phyloP scores from a whole-genome alignment of 1,140 invertebrate genomes.

The Papilio helenus region DNA sequence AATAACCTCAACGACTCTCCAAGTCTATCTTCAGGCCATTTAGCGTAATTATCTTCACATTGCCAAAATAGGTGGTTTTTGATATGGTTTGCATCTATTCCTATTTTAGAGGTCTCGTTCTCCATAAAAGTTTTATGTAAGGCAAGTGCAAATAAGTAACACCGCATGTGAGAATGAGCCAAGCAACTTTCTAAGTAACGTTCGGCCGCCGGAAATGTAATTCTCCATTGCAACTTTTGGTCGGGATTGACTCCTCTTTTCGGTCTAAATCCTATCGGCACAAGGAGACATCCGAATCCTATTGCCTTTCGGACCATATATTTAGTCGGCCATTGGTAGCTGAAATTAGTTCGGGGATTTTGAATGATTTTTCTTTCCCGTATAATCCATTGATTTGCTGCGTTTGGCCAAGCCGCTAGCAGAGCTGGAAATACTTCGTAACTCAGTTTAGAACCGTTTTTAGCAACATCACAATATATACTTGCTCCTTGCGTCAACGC shows the following conservation, averaged over 20 bases:
- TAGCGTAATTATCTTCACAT: slow-evolving; percentile 87
- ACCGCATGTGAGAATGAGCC: slow-evolving; percentile 86
- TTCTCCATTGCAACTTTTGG: slow-evolving; percentile 88
- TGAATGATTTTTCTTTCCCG: slow-evolving; percentile 81
- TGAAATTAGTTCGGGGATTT: slow-evolving; percentile 83
- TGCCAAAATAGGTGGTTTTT: slow-evolving; percentile 91
- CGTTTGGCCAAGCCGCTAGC: slow-evolving; percentile 86
- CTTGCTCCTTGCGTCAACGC: slow-evolving; percentile 84
- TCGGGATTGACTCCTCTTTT: slow-evolving; percentile 84
- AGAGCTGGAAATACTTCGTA: slow-evolving; percentile 87
- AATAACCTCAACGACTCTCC: slow-evolving; percentile 87
- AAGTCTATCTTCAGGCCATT: slow-evolving; percentile 88
- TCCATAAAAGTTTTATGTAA: slow-evolving; percentile 88
- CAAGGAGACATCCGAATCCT: slow-evolving; percentile 86
- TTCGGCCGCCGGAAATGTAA: slow-evolving; percentile 89
- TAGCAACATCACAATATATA: slow-evolving; percentile 83
- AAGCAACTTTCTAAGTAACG: slow-evolving; percentile 88
- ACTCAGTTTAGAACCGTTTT: slow-evolving; percentile 69
- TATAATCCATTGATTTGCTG: slow-evolving; percentile 86
- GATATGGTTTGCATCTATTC: slow-evolving; percentile 86
- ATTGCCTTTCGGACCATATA: slow-evolving; percentile 86
- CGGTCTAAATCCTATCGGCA: slow-evolving; percentile 86
- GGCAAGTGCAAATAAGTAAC: slow-evolving; percentile 86
- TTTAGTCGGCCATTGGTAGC: slow-evolving; percentile 86
- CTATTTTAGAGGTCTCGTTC: slow-evolving; percentile 82